Base-by-base conservation (phyloP, 92 coral and sea anemone genomes). In the Meandrina meandrites region DNA sequence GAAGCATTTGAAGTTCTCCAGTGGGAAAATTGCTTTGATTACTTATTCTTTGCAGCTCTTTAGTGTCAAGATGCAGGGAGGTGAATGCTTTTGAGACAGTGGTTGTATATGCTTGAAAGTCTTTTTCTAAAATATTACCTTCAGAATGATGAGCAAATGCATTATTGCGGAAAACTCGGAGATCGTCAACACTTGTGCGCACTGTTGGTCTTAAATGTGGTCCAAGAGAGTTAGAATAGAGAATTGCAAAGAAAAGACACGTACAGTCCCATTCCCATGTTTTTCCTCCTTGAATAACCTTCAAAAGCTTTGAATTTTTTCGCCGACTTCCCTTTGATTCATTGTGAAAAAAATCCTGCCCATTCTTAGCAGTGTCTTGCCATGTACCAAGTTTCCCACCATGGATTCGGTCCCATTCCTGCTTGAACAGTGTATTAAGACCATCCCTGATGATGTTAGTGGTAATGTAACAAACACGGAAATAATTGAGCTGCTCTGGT, bases 181-280 rank as follows among this genome's bases (percentile, higher is more conserved):
- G 74, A 35, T 74, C 77, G 14, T 89, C 57, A 45, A 89, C 57
- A 4, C 57, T 21, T 8, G 8, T 21, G 12, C 32, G 53, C 16
- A 79, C 47, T 1, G 40, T 9, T 12, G 47, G 64, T 17, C 54
- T 80, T 40, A 80, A 67, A 16, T 62, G 22, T 5, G 82, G 8
- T 13, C 93, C 93, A 51, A 90, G 70, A 9, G 81, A 68, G 17
- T 80, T 48, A 10, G 93, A 82, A 58, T 42, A 81, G 19, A 90
- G 88, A 3, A 90, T 58, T 0, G 86, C 88, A 72, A 76, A 87
- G 67, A 90, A 87, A 21, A 87, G 53, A 24, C 76, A 35, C 0
- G 86, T 85, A 18, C 92, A 90, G 73, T 90, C 92, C 92, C 89
- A 90, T n/a, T 85, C 83, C 36, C 56, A 62, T 27, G 56, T 74